Conservation (phyloP, 2,797 vertebrate genomes). For the Sciurus vulgaris region DNA sequence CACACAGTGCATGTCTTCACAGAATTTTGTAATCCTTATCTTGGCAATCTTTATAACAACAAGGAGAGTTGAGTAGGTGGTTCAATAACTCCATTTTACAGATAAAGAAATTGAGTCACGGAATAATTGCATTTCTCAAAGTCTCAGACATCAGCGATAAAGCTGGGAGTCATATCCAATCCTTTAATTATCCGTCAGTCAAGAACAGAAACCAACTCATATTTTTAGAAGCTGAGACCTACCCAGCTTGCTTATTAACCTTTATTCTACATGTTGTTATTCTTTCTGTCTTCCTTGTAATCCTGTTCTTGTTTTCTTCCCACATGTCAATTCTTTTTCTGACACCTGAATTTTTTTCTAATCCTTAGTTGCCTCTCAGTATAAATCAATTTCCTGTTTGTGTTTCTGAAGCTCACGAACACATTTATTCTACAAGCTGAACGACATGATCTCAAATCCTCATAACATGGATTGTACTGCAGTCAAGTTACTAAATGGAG, state of each 20-base stretch:
- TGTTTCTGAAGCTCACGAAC: conserved; percentile 55
- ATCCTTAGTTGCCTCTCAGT: conserved; percentile 58
- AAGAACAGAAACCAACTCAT: neutral
- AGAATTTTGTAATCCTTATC: conserved; percentile 16
- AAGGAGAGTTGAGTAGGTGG: neutral
- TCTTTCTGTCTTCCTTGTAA: conserved; percentile 63
- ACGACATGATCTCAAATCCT: conserved; percentile 56
- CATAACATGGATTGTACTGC: conserved; percentile 31
- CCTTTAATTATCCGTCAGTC: conserved; percentile 30
- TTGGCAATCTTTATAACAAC: conserved; percentile 36
- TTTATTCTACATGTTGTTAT: conserved; percentile 7
- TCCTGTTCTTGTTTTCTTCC: conserved; percentile 48
- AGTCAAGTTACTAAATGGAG: conserved; percentile 65
- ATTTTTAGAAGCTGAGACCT: conserved; percentile 45
- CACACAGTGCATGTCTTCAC: neutral
- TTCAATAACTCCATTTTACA: conserved; percentile 62
- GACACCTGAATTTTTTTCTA: conserved; percentile 22
- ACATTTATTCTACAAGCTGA: conserved; percentile 62
- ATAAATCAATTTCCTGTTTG: conserved; percentile 71
- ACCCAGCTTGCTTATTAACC: conserved; percentile 2
- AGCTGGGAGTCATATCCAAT: neutral
- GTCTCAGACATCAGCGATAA: conserved; percentile 13
- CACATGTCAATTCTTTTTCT: conserved; percentile 53
- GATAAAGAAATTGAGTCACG: conserved; percentile 65
- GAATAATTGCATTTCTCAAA: conserved; percentile 61